Conservation (phyloP, 2,113 vertebrate species). For the Sprattus sprattus region DNA sequence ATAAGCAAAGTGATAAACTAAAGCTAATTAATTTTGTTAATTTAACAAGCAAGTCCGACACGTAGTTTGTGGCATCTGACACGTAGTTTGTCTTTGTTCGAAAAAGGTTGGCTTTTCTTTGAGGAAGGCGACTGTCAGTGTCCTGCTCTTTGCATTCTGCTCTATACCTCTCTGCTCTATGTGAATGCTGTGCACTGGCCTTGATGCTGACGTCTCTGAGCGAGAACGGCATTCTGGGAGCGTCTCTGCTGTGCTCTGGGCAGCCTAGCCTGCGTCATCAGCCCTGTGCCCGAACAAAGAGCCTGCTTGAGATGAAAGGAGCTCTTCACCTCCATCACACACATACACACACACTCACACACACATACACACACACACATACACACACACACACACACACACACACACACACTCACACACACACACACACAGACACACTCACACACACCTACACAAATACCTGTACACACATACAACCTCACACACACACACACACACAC, state of each 20-base stretch:
- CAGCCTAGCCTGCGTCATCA: not conserved
- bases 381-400: not conserved
- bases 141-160: too few species aligned
- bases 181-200: too few species aligned
- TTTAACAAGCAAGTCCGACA: too few species aligned
- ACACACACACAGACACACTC: not conserved
- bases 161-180: too few species aligned
- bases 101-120: too few species aligned
- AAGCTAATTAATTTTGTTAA: too few species aligned
- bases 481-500: not conserved
- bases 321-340: not conserved
- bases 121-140: too few species aligned
- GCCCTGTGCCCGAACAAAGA: not conserved
- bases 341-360: not conserved
- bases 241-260: not conserved
- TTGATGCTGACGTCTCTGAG: too few species aligned
- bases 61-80: too few species aligned
- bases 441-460: not conserved
- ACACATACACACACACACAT: not conserved
- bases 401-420: constrained; percentile 2
- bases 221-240: not conserved
- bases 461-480: not conserved
- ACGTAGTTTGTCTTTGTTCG: too few species aligned
- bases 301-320: not conserved
- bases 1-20: too few species aligned